Base-by-base conservation (phyloP, 2,797 vertebrate genomes). In the Typhlichthys subterraneus region DNA sequence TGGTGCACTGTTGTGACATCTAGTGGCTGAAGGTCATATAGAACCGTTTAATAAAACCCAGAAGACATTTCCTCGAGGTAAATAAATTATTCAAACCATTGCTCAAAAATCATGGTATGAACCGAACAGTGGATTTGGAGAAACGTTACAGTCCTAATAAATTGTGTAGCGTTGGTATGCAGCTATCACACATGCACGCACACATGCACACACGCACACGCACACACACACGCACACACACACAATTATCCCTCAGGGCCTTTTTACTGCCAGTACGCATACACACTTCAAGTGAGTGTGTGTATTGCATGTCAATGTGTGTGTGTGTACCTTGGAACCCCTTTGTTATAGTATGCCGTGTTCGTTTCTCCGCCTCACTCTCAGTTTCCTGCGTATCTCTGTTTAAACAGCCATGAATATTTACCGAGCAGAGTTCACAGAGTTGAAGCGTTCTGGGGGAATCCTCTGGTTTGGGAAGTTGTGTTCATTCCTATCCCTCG, bases 401-500 rank as follows among this genome's bases (percentile, higher is more conserved):
- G 53, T 45, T 10, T 49, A 4, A 57, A 49, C 59, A 7, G 15
- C 59, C 76, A 81, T 88, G 70, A 84, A 88, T 89, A 88, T 88
- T 84, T 78, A 86, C 65, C 48, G 33, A 23, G 31, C 45, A 31
- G 65, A 68, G 73, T 86, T 85, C 65, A 62, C 4, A 5, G 66
- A 76, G 79, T 85, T 79, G 57, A 74, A 82, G 72, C 72, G 70
- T 85, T 72, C 60, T 59, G 33, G 68, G 77, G 81, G 82, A 75
- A 76, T 84, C 73, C 74, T 83, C 64, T 38, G 10, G 61, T 67
- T 61, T 65, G 70, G 79, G 70, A 71, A 61, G 76, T 23, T 23
- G 23, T 79, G 76, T 82, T 85, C 85, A 78, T 85, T 85, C 82
- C 71, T 65, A 64, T 61, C 76, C 66, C 61, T 31, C 19, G 67